These are phyloP conservation scores for Acrocephalus scirpaceus DNA, from an alignment of 2,797 vertebrate genomes.

Conservation along the genomic window DNA sequence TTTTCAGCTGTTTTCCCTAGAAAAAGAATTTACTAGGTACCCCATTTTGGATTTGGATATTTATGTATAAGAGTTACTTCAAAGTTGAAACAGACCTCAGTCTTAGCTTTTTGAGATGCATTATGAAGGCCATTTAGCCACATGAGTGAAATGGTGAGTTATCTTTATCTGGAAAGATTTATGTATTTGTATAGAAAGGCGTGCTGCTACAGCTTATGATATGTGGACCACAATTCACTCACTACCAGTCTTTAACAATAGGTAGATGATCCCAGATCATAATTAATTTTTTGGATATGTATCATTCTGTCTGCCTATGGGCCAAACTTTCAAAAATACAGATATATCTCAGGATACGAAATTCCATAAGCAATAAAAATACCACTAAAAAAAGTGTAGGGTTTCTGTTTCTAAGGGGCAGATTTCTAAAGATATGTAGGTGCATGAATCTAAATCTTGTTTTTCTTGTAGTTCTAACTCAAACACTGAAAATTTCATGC, in stretches of 20 bases:
- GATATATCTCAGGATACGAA: not conserved
- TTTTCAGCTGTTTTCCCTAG: not conserved
- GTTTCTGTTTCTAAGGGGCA: not conserved
- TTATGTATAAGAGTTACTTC: not conserved
- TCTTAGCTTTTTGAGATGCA: not conserved
- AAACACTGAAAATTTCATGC: not conserved
- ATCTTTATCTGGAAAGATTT: not conserved
- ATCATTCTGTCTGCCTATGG: not conserved
- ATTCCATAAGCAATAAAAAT: not conserved
- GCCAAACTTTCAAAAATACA: not conserved
- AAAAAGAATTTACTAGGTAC: not conserved
- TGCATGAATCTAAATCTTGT: not conserved
- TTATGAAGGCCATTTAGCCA: not conserved
- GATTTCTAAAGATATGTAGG: not conserved
- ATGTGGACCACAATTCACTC: accelerated
- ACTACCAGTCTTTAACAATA: not conserved
- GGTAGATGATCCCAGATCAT: not conserved
- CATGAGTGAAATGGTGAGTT: not conserved
- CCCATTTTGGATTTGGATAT: not conserved
- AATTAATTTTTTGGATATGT: not conserved
- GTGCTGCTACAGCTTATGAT: not conserved
- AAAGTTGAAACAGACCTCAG: not conserved
- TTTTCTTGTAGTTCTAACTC: not conserved
- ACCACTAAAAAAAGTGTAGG: not conserved
- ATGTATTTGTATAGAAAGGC: not conserved